Evolutionary conservation across 2,888 invertebrate genomes (phyloP).

Genomic region (Watsonalla cultraria): DNA sequence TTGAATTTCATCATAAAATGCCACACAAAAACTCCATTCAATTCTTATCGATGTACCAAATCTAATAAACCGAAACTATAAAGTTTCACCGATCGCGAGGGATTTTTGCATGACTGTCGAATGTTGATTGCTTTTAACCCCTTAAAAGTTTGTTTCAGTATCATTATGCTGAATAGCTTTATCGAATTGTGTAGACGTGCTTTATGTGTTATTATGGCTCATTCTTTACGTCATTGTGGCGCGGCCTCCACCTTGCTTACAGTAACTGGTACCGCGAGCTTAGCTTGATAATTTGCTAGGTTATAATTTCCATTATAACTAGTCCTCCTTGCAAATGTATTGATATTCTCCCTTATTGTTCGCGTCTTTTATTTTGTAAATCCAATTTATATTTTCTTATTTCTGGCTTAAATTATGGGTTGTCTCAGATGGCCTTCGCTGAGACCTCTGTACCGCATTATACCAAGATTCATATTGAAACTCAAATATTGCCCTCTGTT

Average conservation of each 20-base stretch:
- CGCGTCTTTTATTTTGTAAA: too few relatives aligned
- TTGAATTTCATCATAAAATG: constrained; percentile 8
- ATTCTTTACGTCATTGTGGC: constrained; percentile 12
- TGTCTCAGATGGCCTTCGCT: too few relatives aligned
- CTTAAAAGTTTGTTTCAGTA: constrained; percentile 28
- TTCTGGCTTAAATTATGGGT: too few relatives aligned
- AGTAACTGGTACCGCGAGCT: constrained; percentile 8
- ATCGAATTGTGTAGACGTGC: constrained; percentile 26
- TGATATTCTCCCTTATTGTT: too few relatives aligned
- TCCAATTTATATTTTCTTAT: too few relatives aligned
- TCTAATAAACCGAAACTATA: constrained; percentile 1
- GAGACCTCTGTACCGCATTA: too few relatives aligned
- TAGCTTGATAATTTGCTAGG: neutral
- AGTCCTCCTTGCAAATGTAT: neutral
- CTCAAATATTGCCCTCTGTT: too few relatives aligned
- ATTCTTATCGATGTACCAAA: constrained; percentile 2
- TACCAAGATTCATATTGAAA: too few relatives aligned
- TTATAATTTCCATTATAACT: neutral
- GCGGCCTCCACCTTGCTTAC: neutral
- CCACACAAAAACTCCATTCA: neutral
- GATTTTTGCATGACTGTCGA: constrained; percentile 35
- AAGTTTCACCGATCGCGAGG: constrained; percentile 4
- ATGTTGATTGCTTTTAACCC: constrained; percentile 36
- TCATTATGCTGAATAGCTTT: constrained; percentile 29
- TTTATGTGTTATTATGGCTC: constrained; percentile 19